Evolutionary conservation across 2,888 invertebrate genomes (phyloP), one percentile per base, ranked within the genome.

Genomic region (Acronicta alni): DNA sequence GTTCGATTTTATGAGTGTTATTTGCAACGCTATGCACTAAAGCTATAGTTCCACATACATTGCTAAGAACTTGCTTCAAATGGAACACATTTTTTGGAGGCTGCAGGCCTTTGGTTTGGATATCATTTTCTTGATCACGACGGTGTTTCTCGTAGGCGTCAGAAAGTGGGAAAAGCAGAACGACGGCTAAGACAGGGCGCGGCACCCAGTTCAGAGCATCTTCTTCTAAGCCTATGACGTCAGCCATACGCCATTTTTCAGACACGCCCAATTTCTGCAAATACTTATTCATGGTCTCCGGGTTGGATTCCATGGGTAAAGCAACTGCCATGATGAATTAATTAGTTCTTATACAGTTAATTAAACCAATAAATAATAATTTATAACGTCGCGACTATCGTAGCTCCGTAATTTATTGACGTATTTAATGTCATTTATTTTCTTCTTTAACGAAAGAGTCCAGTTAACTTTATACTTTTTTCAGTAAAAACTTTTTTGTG

Each of bases 11-110:
- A 66, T 97, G 96, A n/a, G 93, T 90, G 86, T 98, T 98, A 88
- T 99, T 99, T 10, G 98, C 98, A 62, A 99, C 95, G 74, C 98
- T 96, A 87, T 99, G 99, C 56, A 99, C 97, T 46, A 99, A 92
- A 7, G 99, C 99, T 67, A 99, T 97, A 1, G 99, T 99, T 26
- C 99, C 99, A 89, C 99, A 99, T 4, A 99, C 98, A 89, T 99
- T 99, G 65, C 97, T 97, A 20, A 99, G 96, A 20, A 96, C 96
- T 89, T 99, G 99, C 79, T 97, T 97, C 92, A 99, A 95, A 86
- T 97, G 98, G 88, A 97, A 99, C 14, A 99, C 91, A 67, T 96
- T 95, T 20, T 95, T 93, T 0, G 96, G 95, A 35, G 95, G 80
- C 20, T 92, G 86, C 62, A 95, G 95, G 0, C 95, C 95, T 72